Evolutionary conservation across 2,113 vertebrate genomes (phyloP), one percentile per base, ranked within the genome.

Genomic region (Pachycephala philippinensis): DNA sequence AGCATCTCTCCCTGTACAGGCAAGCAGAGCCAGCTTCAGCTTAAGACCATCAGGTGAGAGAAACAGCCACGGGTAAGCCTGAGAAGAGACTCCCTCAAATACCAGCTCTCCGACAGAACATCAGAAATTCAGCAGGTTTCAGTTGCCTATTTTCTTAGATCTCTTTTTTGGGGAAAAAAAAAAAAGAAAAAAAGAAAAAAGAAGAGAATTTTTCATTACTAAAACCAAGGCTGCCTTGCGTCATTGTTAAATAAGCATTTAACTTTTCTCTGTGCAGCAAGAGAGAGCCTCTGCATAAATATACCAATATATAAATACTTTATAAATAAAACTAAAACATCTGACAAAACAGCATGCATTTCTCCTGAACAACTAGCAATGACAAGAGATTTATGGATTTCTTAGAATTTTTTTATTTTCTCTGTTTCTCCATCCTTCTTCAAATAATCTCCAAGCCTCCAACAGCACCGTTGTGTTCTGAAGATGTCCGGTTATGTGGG

Each of bases 391-490:
- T 56, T 28, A 45, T 15, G 7, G 3, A 6, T 3, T 57, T 18
- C 50, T 27, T 7, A 19, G 3, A 15, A 3, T 35, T 18, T 21
- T 56, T 9, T 28, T 13, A 39, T 37, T 35, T 39, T 11, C 7
- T 30, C 20, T 24, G 2, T 33, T 93, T 78, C 19, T 22, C 40
- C 20, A 47, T 56, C 7, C 10, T 37, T 42, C 35, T 54, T 69
- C n/a, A 80, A 82, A 71, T 37, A 50, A 19, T 66, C 56, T 33
- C 64, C n/a, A 53, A n/a, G 11, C 13, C 31, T 84, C 47, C 42
- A 61, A 70, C 1, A 9, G n/a, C 20, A 52, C 4, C 0, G 0
- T 15, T 3, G 4, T 68, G 23, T 22, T 82, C 35, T 40, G 54
- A 69, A 30, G 13, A 50, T 59, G 35, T 6, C 82, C 74, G n/a